These are phyloP conservation scores for Panzeria rudis DNA, from an alignment of 2,888 invertebrate species.

Conservation along the genomic window DNA sequence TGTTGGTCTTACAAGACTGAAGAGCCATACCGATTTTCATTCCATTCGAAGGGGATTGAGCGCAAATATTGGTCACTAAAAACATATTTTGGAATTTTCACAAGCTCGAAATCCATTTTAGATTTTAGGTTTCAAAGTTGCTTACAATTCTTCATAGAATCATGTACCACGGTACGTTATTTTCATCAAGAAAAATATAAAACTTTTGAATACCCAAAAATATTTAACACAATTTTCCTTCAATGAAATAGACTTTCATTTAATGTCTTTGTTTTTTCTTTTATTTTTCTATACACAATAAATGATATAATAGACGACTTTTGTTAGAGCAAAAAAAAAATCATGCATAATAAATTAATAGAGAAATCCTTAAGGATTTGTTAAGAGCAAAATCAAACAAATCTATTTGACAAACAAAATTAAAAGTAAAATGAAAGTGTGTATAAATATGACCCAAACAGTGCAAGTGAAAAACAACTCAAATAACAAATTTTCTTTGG, in stretches of 20 bases:
- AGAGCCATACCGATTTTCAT: no score
- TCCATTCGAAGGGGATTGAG: no score
- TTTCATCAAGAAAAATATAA: no score
- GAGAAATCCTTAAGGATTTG: conserved; percentile 64
- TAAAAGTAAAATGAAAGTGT: conserved; percentile 35
- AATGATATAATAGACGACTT: conserved; percentile 17
- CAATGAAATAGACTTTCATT: conserved; percentile 1
- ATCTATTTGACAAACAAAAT: conserved; percentile 46
- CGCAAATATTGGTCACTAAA: no score
- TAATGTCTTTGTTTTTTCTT: conserved; percentile 16
- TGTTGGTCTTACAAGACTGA: no score
- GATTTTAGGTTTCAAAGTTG: no score
- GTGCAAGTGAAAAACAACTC: background rate
- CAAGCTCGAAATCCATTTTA: no score
- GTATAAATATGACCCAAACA: conserved; percentile 16
- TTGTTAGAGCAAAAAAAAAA: background rate
- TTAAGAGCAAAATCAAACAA: conserved; percentile 56
- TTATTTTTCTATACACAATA: conserved; percentile 31
- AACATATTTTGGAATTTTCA: no score
- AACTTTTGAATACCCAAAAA: no score
- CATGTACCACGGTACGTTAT: no score
- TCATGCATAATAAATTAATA: conserved; percentile 58
- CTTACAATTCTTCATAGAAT: no score
- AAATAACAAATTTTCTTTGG: background rate
- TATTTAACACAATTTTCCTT: background rate